Evolutionary conservation across 2,888 invertebrate genomes (phyloP), one percentile per base, ranked within the genome.

Genomic region (Alloscopus bannaensis): DNA sequence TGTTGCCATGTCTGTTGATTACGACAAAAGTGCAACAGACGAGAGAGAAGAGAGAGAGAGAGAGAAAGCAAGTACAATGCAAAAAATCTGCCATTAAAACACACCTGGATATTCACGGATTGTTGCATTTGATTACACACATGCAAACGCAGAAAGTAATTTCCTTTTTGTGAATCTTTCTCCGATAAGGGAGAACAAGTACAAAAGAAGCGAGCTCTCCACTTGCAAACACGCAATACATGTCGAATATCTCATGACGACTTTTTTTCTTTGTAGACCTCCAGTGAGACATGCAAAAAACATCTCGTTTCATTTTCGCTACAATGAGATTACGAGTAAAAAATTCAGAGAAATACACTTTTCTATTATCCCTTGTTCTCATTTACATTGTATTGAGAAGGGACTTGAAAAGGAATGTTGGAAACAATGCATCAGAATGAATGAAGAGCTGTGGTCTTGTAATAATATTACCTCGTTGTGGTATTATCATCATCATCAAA

Each of bases 231-330:
- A 11, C 13, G 11, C 47, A 16, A 4, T 4, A 47, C 47, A n/a
- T n/a, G n/a, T n/a, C 55, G 11, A 26, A 55, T 55, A 55, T 24
- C 22, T 24, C 20, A 8, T 55, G 18, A 22, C 24, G 16, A 8
- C 8, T 36, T 36, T 36, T 6, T 13, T 8, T 8, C 36, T 8
- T 8, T 13, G 24, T 60, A 66, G 76, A 77, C 77, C 77, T 77
- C 77, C 77, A 70, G 64, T 77, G 77, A 57, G 77, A 77, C n/a
- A n/a, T n/a, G n/a, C n/a, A 45, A 62, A 40, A 2, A 64, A 8
- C 16, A 13, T 2, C 24, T 57, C n/a, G n/a, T n/a, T n/a, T 24
- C 6, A 20, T 52, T 24, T 8, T 26, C 26, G 18, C 3, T 13
- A 24, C 4, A 13, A 11, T 22, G 8, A 3, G 8, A n/a, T 18